phyloP scores from a whole-genome alignment of 2,113 vertebrate genomes.

The Polypterus senegalus region DNA sequence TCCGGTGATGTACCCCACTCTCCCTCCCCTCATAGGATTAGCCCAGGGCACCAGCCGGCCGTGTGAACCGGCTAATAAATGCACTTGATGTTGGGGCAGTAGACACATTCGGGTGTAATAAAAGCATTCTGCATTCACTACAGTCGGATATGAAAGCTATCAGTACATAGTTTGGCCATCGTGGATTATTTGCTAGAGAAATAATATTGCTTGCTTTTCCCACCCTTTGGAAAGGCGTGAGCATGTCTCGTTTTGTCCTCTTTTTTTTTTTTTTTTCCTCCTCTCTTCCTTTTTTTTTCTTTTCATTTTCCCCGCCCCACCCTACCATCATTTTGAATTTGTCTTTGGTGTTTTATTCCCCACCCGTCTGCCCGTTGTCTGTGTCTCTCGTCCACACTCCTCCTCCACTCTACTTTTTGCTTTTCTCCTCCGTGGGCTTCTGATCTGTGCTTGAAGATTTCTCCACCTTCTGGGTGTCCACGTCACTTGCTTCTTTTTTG shows the following conservation, averaged over 20 bases:
- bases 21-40: conserved; percentile 23
- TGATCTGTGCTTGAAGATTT: conserved; percentile 63
- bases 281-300: neutral
- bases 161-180: conserved; percentile 38
- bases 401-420: conserved; percentile 4
- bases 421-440: conserved; percentile 32
- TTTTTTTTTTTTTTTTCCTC: conserved; percentile 20
- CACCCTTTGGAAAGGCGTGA: no score
- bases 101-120: conserved; percentile 57
- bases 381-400: conserved; percentile 27
- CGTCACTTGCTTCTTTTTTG: conserved; percentile 28
- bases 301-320: conserved; percentile 3
- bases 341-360: conserved; percentile 34
- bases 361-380: conserved; percentile 5
- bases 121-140: conserved; percentile 56
- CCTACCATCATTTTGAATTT: neutral
- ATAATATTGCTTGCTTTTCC: conserved; percentile 44
- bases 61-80: conserved; percentile 48
- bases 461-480: conserved; percentile 46
- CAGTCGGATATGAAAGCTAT: conserved; percentile 60
- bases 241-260: conserved; percentile 4
- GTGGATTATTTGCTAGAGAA: conserved; percentile 39
- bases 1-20: no score
- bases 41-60: conserved; percentile 7
- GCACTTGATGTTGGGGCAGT: conserved; percentile 65